Conservation (phyloP, 2,888 invertebrate species). For the Tetropium fuscum region DNA sequence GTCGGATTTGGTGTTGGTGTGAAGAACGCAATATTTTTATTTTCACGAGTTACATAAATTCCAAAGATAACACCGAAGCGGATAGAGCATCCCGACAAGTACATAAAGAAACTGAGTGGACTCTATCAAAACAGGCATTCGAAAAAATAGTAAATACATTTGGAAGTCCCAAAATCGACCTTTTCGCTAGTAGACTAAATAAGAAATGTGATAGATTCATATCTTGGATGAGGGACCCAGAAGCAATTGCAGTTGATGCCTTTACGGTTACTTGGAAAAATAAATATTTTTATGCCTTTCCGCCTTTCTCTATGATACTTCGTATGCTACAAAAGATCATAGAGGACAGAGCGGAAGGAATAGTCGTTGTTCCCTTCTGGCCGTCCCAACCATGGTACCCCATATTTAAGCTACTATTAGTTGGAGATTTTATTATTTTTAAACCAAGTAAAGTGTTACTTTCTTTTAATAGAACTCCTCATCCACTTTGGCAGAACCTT, state of each 20-base stretch:
- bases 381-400: conserved; percentile 15
- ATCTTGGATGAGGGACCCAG: conserved; percentile 16
- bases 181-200: conserved; percentile 11
- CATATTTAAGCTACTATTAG: conserved; percentile 5
- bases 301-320: conserved; percentile 14
- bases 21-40: neutral
- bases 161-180: conserved; percentile 12
- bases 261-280: conserved; percentile 16
- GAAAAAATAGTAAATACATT: conserved; percentile 4
- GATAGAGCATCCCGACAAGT: conserved; percentile 2
- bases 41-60: conserved; percentile 1
- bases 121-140: conserved; percentile 2
- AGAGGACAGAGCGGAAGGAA: conserved; percentile 11
- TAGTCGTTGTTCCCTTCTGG: neutral
- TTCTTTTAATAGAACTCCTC: neutral
- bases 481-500: neutral
- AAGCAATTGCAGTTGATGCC: conserved; percentile 13
- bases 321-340: conserved; percentile 15
- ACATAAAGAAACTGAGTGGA: conserved; percentile 10
- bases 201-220: conserved; percentile 13
- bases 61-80: neutral
- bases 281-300: conserved; percentile 19
- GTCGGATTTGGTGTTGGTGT: neutral
- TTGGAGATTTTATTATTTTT: conserved; percentile 4
- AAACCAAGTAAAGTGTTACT: neutral